Evolutionary conservation across 2,113 vertebrate species (phyloP).

Genomic region (Oryzias melastigma): DNA sequence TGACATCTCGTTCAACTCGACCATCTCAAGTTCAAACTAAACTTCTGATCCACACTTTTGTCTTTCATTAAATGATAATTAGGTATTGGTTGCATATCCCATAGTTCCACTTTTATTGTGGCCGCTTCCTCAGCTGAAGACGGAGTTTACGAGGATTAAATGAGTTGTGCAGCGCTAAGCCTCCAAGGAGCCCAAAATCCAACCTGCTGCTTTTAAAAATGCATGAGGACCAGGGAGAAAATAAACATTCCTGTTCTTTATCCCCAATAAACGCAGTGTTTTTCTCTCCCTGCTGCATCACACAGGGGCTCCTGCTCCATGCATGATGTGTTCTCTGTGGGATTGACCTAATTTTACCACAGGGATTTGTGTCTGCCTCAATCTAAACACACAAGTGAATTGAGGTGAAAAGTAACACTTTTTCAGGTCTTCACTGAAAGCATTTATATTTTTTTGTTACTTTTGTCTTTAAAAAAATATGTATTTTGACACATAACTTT

Average conservation of each 20-base stretch:
- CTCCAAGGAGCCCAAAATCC: constrained; percentile 16
- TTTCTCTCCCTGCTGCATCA: background rate
- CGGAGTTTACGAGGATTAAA: constrained; percentile 11
- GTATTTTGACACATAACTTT: too few species aligned
- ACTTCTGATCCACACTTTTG: too few species aligned
- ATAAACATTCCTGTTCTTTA: constrained; percentile 13
- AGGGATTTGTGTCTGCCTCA: constrained; percentile 22
- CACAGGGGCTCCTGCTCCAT: background rate
- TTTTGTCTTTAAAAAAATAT: too few species aligned
- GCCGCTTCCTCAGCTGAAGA: constrained; percentile 1
- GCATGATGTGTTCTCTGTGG: constrained; percentile 8
- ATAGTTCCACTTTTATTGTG: background rate
- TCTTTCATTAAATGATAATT: too few species aligned
- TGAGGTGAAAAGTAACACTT: background rate
- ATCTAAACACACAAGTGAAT: constrained; percentile 23
- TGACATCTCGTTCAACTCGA: too few species aligned
- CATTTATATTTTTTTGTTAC: too few species aligned
- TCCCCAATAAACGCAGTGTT: background rate
- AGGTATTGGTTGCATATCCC: background rate
- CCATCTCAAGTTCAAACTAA: too few species aligned
- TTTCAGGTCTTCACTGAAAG: too few species aligned
- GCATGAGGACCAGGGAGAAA: constrained; percentile 17
- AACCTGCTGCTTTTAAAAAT: constrained; percentile 33
- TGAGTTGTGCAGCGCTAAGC: background rate
- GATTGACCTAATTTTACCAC: constrained; percentile 18